Base-by-base conservation (phyloP, 2,113 vertebrate species). In the Taxidea taxus region DNA sequence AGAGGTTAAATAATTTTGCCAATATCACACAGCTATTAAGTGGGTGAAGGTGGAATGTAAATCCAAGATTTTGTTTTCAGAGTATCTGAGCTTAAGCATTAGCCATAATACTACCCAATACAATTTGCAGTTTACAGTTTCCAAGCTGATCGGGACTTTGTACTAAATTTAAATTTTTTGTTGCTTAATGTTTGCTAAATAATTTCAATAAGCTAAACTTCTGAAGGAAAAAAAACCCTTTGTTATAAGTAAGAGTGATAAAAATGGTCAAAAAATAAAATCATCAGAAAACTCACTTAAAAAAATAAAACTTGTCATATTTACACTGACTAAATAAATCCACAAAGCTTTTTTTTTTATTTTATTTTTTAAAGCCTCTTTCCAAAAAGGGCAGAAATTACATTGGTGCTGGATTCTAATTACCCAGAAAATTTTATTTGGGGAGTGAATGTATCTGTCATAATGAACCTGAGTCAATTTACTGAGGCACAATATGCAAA, bases 191-290 rank as follows among this genome's bases (percentile, higher is more conserved):
- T 74, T 44, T 62, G 4, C 72, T 75, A 94, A 97, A 80, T 86
- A 91, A n/a, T 44, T 51, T 64, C 84, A 75, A 34, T 44, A 82
- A 21, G 18, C 14, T 66, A 34, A 97, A 60, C 47, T 23, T 80
- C 9, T 39, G 5, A 92, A 51, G 16, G 13, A 88, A 77, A 80
- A 74, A 74, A 66, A 54, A 44, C 4, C 1, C 10, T 93, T 39
- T 72, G 21, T 39, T 62, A 20, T 44, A 78, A 4, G 4, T 47
- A 91, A 92, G 2, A 78, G 18, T 74, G 51, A 92, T 9, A 91
- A 6, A 92, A 80, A 85, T 83, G 4, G 12, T 51, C 44, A 94
- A 51, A 97, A 97, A 92, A 81, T 49, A 70, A 92, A 94, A 51
- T 64, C 27, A 95, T 10, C 4, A 87, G 51, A 78, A 96, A 92